Conservation (phyloP, 2,113 vertebrate species). For the Myanophis thanlyinensis region DNA sequence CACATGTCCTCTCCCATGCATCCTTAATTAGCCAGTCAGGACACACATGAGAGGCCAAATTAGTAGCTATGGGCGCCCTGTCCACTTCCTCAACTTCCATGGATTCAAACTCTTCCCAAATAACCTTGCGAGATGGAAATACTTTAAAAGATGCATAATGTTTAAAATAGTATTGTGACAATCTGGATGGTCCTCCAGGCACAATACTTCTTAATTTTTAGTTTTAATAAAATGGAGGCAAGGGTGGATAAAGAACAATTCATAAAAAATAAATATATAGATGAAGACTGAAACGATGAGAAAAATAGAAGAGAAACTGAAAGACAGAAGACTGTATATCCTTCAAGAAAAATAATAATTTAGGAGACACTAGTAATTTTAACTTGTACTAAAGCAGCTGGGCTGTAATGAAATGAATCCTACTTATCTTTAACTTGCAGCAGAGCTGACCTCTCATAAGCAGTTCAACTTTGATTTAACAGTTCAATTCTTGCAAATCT, state of each 20-base stretch:
- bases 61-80: background rate
- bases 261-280: background rate
- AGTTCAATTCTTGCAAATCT: background rate
- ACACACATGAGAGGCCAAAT: background rate
- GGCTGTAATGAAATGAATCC: constrained; percentile 1
- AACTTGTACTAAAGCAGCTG: background rate
- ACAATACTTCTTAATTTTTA: background rate
- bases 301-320: background rate
- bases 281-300: background rate
- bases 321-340: background rate
- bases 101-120: background rate
- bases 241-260: background rate
- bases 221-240: background rate
- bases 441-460: background rate
- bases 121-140: background rate
- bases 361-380: background rate
- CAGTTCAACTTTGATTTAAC: constrained; percentile 9
- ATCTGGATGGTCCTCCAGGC: background rate
- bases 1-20: background rate
- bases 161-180: background rate
- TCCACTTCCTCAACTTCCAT: background rate
- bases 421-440: constrained; percentile 9
- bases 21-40: background rate
- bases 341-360: background rate
- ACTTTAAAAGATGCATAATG: background rate